Evolutionary conservation across 2,113 vertebrate species (phyloP), one percentile per base, ranked within the genome.

Genomic region (Sturnira hondurensis): DNA sequence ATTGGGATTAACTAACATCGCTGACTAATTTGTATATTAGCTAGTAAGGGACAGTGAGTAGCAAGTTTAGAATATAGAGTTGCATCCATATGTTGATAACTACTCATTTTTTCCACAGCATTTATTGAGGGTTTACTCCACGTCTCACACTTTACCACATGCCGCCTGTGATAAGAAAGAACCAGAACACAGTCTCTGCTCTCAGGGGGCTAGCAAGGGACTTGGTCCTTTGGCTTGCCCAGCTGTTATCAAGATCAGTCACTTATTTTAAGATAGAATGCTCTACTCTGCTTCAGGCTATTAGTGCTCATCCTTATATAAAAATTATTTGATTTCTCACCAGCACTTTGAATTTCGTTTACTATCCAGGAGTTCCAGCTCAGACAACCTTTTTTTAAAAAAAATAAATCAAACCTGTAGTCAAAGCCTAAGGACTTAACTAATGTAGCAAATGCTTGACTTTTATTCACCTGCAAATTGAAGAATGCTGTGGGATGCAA

Each of bases 251-350:
- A 92, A 81, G 22, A 94, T 96, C 76, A 90, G 54, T 86, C 54
- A 77, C 28, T 41, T 84, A 36, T 86, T 94, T 97, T 90, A 92
- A 92, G 94, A 93, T 78, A 86, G 93, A 89, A 80, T 50, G 7
- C 71, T 76, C 68, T 85, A 47, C 50, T 83, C 36, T 95, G 92
- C 84, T 92, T 93, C 38, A 96, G 68, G 89, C 82, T 74, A 52
- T 89, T 65, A 84, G 19, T 52, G 65, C 84, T 91, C 87, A 95
- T 74, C 26, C 41, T 92, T 12, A 68, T 36, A 67, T 89, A 86
- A 94, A 93, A 84, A 96, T 84, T 36, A 83, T 67, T 93, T 86
- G 68, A 73, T 90, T 97, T 92, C 81, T 90, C 56, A 84, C 80
- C 38, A n/a, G 45, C 36, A 58, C 50, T 95, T 95, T 95, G 93